Conservation (phyloP, 2,797 vertebrate species). For the Acanthurus leucopareius region DNA sequence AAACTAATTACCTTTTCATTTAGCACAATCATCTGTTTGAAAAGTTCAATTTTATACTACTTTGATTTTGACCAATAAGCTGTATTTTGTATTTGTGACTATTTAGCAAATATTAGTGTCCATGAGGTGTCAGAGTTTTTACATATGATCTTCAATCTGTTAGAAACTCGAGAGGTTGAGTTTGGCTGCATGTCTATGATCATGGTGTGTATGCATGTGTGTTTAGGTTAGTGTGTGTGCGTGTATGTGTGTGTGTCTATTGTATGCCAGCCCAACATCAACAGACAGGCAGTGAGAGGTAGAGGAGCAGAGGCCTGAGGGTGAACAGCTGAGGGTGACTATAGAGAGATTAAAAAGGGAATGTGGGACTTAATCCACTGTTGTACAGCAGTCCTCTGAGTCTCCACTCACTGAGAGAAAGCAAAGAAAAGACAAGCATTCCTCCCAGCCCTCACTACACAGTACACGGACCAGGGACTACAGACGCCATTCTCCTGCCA, state of each 20-base stretch:
- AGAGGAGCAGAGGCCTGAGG: slow-evolving; percentile 59
- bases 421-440: slow-evolving; percentile 77
- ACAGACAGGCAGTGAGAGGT: slow-evolving; percentile 57
- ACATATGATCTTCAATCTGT: slow-evolving; percentile 19
- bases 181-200: neutral
- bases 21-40: too few species aligned
- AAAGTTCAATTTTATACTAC: too few species aligned
- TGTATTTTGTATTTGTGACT: too few species aligned
- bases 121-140: neutral
- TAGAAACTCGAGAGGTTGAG: slow-evolving; percentile 18
- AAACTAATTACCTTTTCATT: too few species aligned
- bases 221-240: neutral
- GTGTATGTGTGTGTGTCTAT: too few species aligned
- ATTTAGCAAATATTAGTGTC: too few species aligned
- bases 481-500: slow-evolving; percentile 71
- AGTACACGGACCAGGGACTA: slow-evolving; percentile 47
- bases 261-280: slow-evolving; percentile 50
- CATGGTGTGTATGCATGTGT: slow-evolving; percentile 4
- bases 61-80: too few species aligned
- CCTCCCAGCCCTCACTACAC: slow-evolving; percentile 50
- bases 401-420: slow-evolving; percentile 61
- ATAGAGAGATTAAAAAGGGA: slow-evolving; percentile 80
- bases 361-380: slow-evolving; percentile 82
- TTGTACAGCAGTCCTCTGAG: slow-evolving; percentile 68
- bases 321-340: slow-evolving; percentile 75